Evolutionary conservation across 2,888 invertebrate species (phyloP).

Genomic region (Meghimatium bilineatum): DNA sequence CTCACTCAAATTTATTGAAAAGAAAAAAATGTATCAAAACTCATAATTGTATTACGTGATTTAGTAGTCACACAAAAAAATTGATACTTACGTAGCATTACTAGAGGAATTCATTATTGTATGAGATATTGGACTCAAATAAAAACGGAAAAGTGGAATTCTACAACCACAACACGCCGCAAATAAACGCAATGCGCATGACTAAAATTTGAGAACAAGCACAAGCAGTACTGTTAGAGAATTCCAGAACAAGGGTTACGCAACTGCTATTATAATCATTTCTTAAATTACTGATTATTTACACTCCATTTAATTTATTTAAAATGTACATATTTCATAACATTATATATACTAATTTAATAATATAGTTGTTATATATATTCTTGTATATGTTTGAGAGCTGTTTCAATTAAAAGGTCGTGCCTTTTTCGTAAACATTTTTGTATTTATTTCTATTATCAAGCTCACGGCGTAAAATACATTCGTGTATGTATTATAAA

Average conservation of each 20-base stretch:
- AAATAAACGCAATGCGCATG: slow-evolving; percentile 29
- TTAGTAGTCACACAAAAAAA: background rate
- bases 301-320: background rate
- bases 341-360: background rate
- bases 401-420: too few relatives aligned
- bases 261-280: background rate
- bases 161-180: slow-evolving; percentile 29
- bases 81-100: slow-evolving; percentile 40
- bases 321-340: background rate
- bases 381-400: background rate
- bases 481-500: too few relatives aligned
- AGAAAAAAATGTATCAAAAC: background rate
- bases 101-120: slow-evolving; percentile 36
- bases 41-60: background rate
- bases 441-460: too few relatives aligned
- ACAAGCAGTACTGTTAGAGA: background rate
- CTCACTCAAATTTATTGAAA: background rate
- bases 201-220: background rate
- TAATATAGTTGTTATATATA: background rate
- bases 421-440: too few relatives aligned
- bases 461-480: too few relatives aligned
- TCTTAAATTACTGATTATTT: background rate
- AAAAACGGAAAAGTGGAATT: slow-evolving; percentile 10
- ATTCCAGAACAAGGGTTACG: slow-evolving; percentile 8
- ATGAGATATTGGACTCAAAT: background rate